phyloP scores from a whole-genome alignment of 2,113 vertebrate species.

The Tautogolabrus adspersus region DNA sequence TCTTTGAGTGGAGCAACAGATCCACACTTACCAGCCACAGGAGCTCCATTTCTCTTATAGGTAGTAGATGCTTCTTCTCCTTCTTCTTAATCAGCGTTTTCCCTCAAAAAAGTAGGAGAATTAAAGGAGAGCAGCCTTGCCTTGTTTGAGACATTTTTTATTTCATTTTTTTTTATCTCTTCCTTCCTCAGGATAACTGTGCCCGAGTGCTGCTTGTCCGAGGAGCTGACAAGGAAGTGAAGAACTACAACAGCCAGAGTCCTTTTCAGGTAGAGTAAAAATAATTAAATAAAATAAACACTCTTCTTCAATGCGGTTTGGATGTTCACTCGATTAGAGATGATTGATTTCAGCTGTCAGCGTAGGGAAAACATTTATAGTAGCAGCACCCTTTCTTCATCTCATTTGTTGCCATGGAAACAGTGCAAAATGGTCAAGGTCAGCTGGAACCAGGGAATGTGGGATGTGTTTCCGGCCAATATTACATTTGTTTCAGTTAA shows the following conservation, averaged over 20 bases:
- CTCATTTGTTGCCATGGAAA: conserved; percentile 72
- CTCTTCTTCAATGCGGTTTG: background rate
- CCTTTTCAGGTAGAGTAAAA: conserved; percentile 91
- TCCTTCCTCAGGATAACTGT: conserved; percentile 89
- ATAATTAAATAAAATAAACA: background rate
- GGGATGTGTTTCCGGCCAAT: conserved; percentile 27
- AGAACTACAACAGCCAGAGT: conserved; percentile 96
- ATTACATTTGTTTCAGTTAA: conserved; percentile 6
- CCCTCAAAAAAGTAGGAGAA: conserved; percentile 48
- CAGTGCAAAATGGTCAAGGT: conserved; percentile 55
- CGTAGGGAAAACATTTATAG: conserved; percentile 17
- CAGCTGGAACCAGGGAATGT: conserved; percentile 28
- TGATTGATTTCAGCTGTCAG: conserved; percentile 17
- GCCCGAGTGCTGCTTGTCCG: conserved; percentile 92
- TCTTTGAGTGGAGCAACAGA: conserved; percentile 63
- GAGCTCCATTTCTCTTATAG: conserved; percentile 55
- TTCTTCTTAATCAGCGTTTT: conserved; percentile 7
- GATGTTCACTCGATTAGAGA: background rate
- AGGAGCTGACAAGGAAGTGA: conserved; percentile 93
- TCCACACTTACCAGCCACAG: conserved; percentile 43
- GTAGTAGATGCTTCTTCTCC: conserved; percentile 33
- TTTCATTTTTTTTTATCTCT: background rate
- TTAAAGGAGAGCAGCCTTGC: background rate
- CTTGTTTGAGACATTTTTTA: background rate
- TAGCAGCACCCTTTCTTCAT: background rate